Evolutionary conservation across 2,113 vertebrate genomes (phyloP), one percentile per base, ranked within the genome.

Genomic region (Coreoperca whiteheadi): DNA sequence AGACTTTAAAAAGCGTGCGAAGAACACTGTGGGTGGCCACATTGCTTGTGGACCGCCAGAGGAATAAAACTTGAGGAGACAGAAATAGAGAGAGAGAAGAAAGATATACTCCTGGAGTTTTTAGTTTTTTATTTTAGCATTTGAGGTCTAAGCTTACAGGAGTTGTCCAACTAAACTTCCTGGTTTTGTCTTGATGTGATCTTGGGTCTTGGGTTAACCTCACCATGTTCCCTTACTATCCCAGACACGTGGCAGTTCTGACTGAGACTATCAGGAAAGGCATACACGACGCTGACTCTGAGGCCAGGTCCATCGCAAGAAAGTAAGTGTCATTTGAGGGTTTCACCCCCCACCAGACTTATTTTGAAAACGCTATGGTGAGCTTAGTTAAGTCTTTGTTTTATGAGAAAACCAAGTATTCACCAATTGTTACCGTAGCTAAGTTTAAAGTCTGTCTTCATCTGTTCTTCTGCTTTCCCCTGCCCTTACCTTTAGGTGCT

Each of bases 241-340:
- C 94, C 94, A 99, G 98, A 84, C 98, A 99, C 23, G 97, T 98
- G 94, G 96, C 98, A 37, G 97, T 99, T 83, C 96, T 99, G 91
- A 97, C 97, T 0, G 98, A 99, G 94, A 99, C 98, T 39, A 98
- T 99, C 96, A 99, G 96, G 95, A 99, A 99, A 76, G 98, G 98
- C 73, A 97, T 99, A 82, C 97, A 99, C 1, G 98, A 99, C 51
- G 98, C 98, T 0, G 98, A 99, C 93, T 99, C 98, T 0, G 98
- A 99, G 94, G 98, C 97, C 69, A 96, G 98, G 69, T 98, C 98
- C 91, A 97, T 99, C 70, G 98, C 98, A 59, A 97, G 98, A 86
- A 99, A 98, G 98, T 99, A 96, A 97, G 98, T 97, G 34, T 20
- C 34, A 21, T 11, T 74, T 39, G 6, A 46, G 28, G 8, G 2